A percentile compares a stretch with the other conserved stretches of the same genome.
phyloP scores from a whole-genome alignment of 1,140 invertebrate species.

The Trachymyrmex septentrionalis region DNA sequence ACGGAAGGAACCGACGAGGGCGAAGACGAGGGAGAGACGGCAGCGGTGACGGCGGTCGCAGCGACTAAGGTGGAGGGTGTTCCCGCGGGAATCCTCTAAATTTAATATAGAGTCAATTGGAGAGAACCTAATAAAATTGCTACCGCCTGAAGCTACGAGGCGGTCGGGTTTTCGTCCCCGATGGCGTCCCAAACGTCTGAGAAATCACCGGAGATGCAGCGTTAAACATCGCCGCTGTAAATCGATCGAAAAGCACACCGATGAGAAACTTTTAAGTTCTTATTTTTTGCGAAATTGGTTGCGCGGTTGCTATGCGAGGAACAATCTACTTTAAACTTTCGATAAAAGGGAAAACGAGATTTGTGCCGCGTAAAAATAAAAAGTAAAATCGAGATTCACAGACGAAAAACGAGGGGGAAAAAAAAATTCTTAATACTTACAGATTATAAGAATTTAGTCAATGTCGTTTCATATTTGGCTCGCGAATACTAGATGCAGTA shows the following conservation, averaged over 20 bases:
- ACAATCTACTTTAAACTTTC: constrained; percentile 60
- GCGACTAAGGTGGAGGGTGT: constrained; percentile 66
- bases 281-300: constrained; percentile 30
- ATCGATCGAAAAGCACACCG: constrained; percentile 77
- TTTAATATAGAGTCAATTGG: constrained; percentile 86
- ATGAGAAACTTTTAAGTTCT: constrained; percentile 14
- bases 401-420: not conserved
- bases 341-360: constrained; percentile 61
- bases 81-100: constrained; percentile 83
- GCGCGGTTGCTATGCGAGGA: constrained; percentile 35
- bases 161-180: constrained; percentile 55
- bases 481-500: not conserved
- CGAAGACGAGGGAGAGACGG: constrained; percentile 29
- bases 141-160: constrained; percentile 79
- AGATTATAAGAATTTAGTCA: constrained; percentile 2
- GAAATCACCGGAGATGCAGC: constrained; percentile 83
- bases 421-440: not conserved
- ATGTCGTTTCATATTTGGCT: constrained; percentile 6
- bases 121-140: constrained; percentile 86
- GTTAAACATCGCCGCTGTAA: constrained; percentile 83
- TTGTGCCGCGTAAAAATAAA: constrained; percentile 12
- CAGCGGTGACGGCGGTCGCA: constrained; percentile 44
- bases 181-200: constrained; percentile 79
- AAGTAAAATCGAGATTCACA: not conserved
- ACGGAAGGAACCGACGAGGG: constrained; percentile 60